Base-by-base conservation (phyloP, 2,113 vertebrate species). In the Chlorodrepanis virens region DNA sequence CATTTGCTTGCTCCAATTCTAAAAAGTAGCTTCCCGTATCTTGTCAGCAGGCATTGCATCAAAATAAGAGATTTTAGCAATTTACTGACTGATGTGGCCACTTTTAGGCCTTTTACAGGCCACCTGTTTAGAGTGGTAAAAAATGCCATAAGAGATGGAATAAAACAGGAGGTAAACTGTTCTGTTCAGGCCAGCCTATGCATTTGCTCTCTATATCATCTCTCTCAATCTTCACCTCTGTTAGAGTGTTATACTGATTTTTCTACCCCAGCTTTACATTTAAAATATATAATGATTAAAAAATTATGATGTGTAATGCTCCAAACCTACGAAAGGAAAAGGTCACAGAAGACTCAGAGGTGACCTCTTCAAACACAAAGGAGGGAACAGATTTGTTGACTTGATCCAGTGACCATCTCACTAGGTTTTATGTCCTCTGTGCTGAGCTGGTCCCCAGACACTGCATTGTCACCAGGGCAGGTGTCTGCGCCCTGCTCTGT, bases 61-160 rank as follows among this genome's bases (percentile, higher is more conserved):
- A 68, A 92, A 94, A 76, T 63, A 81, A 11, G 53, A 37, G 63
- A 52, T 89, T 93, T 95, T 84, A 87, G 19, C 71, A 76, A 45
- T 83, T 84, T 59, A 27, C 49, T 90, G 61, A 69, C 45, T 23
- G 11, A 29, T 45, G 33, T 53, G 84, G 11, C 67, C 63, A 11
- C 70, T 91, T 91, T 45, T 56, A 63, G 42, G 24, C 54, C 81
- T 91, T 90, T 93, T 81, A 37, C 5, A 87, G 92, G 21, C 18
- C 72, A 87, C 45, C 6, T 88, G 27, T 20, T 83, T 52, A 31
- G 12, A 39, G 49, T 6, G 42, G 49, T 69, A 89, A 61, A 54
- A 79, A 93, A 27, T 71, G 33, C 52, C 20, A 25, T 33, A 27
- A 24, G 7, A 53, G n/a, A 28, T 42, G 49, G 50, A 82, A 64